Percentiles rank a stretch among this genome's conserved stretches.
Conservation (phyloP, 1,140 invertebrate species). For the Calosoma granatense region DNA sequence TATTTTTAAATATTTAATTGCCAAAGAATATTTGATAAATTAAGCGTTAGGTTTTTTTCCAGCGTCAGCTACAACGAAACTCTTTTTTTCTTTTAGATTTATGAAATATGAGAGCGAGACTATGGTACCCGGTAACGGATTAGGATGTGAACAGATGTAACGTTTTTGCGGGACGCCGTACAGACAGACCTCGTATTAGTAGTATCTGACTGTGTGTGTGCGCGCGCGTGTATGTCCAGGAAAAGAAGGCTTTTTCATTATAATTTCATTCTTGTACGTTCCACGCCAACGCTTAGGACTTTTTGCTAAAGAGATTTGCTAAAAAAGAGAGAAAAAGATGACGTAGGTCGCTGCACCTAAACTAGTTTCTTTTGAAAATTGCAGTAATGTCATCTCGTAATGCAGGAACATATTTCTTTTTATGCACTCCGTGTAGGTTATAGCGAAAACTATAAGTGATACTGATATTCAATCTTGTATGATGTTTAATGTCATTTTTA, state of each 20-base stretch:
- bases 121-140: neutral
- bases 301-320: neutral
- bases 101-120: neutral
- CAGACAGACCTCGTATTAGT: neutral
- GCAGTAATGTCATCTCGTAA: no score
- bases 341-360: neutral
- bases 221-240: neutral
- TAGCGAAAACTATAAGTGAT: no score
- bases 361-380: neutral
- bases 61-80: neutral
- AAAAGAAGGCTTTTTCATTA: neutral
- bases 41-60: neutral
- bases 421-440: no score
- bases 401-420: no score
- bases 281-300: neutral
- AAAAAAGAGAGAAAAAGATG: neutral
- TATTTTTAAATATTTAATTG: neutral
- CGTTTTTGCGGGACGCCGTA: neutral
- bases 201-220: neutral
- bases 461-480: no score
- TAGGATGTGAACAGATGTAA: conserved; percentile 8
- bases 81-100: neutral
- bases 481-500: no score
- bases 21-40: neutral
- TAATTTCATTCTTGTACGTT: neutral